phyloP scores from a whole-genome alignment of 2,888 invertebrate species.

The Hetaerina titia region DNA sequence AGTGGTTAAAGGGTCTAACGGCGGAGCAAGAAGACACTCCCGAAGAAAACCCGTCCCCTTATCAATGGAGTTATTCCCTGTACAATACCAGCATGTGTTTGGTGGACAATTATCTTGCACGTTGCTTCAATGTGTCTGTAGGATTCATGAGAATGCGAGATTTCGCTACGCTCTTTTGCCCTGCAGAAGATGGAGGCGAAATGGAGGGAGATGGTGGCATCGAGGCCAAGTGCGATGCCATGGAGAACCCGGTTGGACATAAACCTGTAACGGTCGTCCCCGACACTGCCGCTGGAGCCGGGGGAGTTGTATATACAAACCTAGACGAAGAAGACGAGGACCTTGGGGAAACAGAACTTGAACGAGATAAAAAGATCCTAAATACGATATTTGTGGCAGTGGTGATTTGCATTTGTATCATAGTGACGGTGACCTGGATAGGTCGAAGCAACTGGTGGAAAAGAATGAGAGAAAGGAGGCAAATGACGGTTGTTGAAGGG shows the following conservation, averaged over 20 bases:
- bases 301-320: conserved; percentile 67
- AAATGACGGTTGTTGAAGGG: conserved; percentile 76
- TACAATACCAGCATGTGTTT: conserved; percentile 82
- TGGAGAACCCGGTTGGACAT: conserved; percentile 37
- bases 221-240: conserved; percentile 8
- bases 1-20: conserved; percentile 80
- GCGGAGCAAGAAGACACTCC: conserved; percentile 74
- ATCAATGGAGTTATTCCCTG: conserved; percentile 61
- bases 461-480: conserved; percentile 77
- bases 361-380: conserved; percentile 74
- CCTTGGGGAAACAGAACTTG: conserved; percentile 66
- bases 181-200: conserved; percentile 79
- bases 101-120: conserved; percentile 80
- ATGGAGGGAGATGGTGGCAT: conserved; percentile 77
- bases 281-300: conserved; percentile 37
- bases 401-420: conserved; percentile 79
- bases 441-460: conserved; percentile 82
- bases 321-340: conserved; percentile 64
- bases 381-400: conserved; percentile 80
- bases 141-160: conserved; percentile 83
- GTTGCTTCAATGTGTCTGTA: conserved; percentile 83
- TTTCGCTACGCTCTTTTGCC: conserved; percentile 82
- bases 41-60: conserved; percentile 37
- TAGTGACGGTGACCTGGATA: conserved; percentile 79
- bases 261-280: conserved; percentile 34